Conservation (phyloP, 23 tunicate species). For the Botrylloides violaceus region DNA sequence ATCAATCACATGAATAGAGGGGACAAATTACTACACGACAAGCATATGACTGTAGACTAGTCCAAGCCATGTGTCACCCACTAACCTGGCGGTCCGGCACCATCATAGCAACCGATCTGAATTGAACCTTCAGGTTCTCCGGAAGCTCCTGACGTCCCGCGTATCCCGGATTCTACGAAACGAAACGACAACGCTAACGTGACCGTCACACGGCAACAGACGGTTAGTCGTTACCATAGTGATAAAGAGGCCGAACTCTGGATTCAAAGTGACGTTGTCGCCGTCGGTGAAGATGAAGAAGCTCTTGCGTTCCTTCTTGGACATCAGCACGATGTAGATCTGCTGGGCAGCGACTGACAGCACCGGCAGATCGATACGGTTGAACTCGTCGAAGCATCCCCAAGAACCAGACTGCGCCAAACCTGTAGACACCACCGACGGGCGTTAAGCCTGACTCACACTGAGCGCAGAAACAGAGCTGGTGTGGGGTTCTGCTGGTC, state of each 20-base stretch:
- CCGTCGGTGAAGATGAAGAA: conserved; percentile 94
- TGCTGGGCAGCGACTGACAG: conserved; percentile 99
- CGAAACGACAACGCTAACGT: background rate
- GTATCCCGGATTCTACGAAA: conserved; percentile 90
- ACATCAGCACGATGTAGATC: conserved; percentile 89
- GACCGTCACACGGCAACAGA: background rate
- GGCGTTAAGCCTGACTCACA: too few species aligned
- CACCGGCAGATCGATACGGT: conserved; percentile 97
- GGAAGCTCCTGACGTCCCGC: conserved; percentile 99
- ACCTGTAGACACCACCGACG: too few species aligned
- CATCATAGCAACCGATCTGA: conserved; percentile 99
- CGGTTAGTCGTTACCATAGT: conserved; percentile 79
- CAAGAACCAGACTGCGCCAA: conserved; percentile 99
- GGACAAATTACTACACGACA: too few species aligned
- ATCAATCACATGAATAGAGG: too few species aligned
- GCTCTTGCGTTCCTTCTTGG: conserved; percentile 80
- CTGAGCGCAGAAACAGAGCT: too few species aligned
- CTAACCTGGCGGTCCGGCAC: conserved; percentile 98
- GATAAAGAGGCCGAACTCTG: conserved; percentile 97
- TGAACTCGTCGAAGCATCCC: conserved; percentile 99
- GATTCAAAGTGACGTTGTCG: conserved; percentile 79
- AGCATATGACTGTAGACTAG: too few species aligned
- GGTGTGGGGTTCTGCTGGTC: too few species aligned
- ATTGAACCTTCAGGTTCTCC: conserved; percentile 96
- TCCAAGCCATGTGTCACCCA: too few species aligned